Base-by-base conservation (phyloP, 2,888 invertebrate genomes). In the Protula sp. region DNA sequence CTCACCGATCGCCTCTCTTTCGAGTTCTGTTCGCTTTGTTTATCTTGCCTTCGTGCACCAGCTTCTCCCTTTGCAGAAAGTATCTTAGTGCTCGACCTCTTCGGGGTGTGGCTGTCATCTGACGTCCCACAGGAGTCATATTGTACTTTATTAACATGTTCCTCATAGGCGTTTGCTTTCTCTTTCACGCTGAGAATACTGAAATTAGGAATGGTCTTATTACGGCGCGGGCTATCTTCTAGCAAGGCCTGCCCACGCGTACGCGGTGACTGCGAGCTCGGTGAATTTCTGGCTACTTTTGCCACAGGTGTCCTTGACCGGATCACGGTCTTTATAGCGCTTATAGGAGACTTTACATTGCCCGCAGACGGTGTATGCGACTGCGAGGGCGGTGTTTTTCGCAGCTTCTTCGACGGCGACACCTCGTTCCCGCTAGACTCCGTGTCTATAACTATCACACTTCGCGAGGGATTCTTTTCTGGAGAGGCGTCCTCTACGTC, bases 131-230 rank as follows among this genome's bases (percentile, higher is more conserved):
- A 14, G 22, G 50, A 50, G n/a, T n/a, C n/a, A n/a, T n/a, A n/a
- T n/a, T n/a, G n/a, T 5, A 5, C 22, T 22, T 50, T 50, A 22
- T 5, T 50, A 50, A 50, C 50, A 14, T 19, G 9, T 5, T 58
- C 47, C 22, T 58, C 58, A 58, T 54, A 58, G 4, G 58, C 58
- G 26, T 45, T 22, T 29, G 54, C 58, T 45, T 58, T 58, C 2
- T 26, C 54, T 30, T 58, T 58, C 9, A 58, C 58, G 54, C 47
- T 54, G n/a, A 58, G 54, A 1, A 28, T 30, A 5, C 47, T 30
- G 30, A 58, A 58, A 2, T 52, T 52, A 9, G 58, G 58, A 14
- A 58, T 58, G 3, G 54, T 30, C n/a, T n/a, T n/a, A n/a, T n/a
- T n/a, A n/a, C n/a, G n/a, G 14, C 38, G 53, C 22, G 58, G 58